Percentiles rank a stretch among this genome's conserved stretches.
Conservation (phyloP, 2,888 invertebrate genomes). For the Melieria omissa region DNA sequence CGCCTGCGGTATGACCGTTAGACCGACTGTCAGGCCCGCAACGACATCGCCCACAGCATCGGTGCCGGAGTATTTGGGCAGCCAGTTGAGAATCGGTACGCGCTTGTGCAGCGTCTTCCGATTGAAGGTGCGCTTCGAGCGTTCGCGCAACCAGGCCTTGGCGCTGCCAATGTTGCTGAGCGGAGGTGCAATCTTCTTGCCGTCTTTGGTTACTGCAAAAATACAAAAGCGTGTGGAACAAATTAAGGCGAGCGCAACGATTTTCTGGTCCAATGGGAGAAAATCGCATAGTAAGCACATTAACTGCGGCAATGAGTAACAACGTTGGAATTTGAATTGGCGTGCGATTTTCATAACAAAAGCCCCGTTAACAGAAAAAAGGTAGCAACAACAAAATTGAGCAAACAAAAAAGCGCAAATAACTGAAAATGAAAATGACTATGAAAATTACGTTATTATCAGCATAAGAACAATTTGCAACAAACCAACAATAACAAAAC, state of each 20-base stretch:
- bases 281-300: background rate
- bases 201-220: conserved; percentile 69
- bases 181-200: conserved; percentile 63
- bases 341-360: background rate
- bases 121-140: conserved; percentile 70
- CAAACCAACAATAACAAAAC: background rate
- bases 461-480: conserved; percentile 4
- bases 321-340: background rate
- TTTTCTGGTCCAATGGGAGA: background rate
- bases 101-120: conserved; percentile 79
- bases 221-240: no score
- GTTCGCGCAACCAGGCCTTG: conserved; percentile 66
- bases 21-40: conserved; percentile 90
- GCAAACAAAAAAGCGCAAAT: background rate
- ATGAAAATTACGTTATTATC: conserved; percentile 16
- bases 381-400: background rate
- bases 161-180: conserved; percentile 56
- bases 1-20: conserved; percentile 93
- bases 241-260: background rate
- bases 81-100: conserved; percentile 80
- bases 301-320: background rate
- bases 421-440: background rate
- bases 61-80: conserved; percentile 77
- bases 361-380: background rate
- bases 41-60: conserved; percentile 87